phyloP scores from a whole-genome alignment of 2,888 invertebrate species.

The Cryptocheilus praepositus region DNA sequence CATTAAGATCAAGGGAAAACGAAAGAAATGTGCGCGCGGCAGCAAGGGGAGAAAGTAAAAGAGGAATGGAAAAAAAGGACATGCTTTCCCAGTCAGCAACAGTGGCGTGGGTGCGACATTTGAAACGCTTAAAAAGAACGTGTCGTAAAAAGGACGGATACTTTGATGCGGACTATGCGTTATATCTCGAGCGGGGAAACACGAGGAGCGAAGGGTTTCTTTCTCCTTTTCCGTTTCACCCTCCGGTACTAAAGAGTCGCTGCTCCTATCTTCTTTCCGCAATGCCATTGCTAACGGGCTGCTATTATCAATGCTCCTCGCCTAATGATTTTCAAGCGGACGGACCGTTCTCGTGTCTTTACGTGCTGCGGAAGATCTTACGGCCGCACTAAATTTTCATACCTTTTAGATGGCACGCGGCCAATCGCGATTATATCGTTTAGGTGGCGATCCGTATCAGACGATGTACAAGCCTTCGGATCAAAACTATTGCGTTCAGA shows the following conservation, averaged over 20 bases:
- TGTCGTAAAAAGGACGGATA: conserved; percentile 54
- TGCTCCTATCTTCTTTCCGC: conserved; percentile 63
- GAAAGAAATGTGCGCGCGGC: conserved; percentile 17
- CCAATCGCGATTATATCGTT: no score
- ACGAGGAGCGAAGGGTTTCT: conserved; percentile 42
- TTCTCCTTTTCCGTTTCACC: conserved; percentile 50
- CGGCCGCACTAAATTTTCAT: no score
- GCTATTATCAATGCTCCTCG: conserved; percentile 55
- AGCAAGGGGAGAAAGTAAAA: conserved; percentile 6
- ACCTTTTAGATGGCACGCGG: no score
- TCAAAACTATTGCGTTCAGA: no score
- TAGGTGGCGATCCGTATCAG: no score
- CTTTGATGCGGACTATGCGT: conserved; percentile 58
- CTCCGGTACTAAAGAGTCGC: conserved; percentile 55
- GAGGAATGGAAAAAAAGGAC: conserved; percentile 28
- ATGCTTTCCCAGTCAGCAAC: conserved; percentile 41
- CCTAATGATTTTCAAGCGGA: conserved; percentile 66
- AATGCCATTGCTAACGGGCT: conserved; percentile 50
- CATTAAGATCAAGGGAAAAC: conserved; percentile 38
- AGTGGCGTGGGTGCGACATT: conserved; percentile 31
- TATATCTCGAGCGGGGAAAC: conserved; percentile 57
- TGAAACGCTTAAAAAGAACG: conserved; percentile 54
- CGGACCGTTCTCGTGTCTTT: conserved; percentile 35
- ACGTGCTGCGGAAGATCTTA: no score
- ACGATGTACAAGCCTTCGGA: no score